Evolutionary conservation across 2,888 invertebrate genomes (phyloP).

Genomic region (Stenoptilia bipunctidactyla): DNA sequence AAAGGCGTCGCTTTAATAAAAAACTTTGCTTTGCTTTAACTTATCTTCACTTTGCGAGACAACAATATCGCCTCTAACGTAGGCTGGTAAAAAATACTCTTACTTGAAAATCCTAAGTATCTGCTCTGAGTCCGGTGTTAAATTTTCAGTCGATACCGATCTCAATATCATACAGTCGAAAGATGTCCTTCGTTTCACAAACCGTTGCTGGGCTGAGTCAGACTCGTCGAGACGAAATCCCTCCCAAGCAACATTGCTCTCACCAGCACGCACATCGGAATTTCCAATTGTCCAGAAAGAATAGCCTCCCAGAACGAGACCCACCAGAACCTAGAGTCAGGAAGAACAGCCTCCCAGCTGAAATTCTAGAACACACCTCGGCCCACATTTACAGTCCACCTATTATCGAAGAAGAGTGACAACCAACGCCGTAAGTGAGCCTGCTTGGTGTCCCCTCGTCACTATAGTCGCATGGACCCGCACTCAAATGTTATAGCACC

Average conservation of each 20-base stretch:
- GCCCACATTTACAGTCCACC: conserved; percentile 30
- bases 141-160: too few relatives aligned
- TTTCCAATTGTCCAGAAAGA: conserved; percentile 52
- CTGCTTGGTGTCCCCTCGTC: conserved; percentile 53
- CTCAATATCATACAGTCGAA: conserved; percentile 9
- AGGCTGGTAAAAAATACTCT: too few relatives aligned
- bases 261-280: conserved; percentile 56
- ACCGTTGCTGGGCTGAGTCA: conserved; percentile 67
- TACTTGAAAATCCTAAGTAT: too few relatives aligned
- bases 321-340: conserved; percentile 52
- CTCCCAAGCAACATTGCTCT: conserved; percentile 59
- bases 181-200: conserved; percentile 70
- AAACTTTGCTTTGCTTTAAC: too few relatives aligned
- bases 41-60: too few relatives aligned
- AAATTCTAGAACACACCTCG: conserved; percentile 43
- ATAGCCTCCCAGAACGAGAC: conserved; percentile 65
- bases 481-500: conserved; percentile 43
- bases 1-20: background rate
- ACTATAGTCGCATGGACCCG: conserved; percentile 60
- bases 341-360: conserved; percentile 61
- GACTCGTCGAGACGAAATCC: conserved; percentile 47
- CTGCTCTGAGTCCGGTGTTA: too few relatives aligned
- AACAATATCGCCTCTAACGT: too few relatives aligned
- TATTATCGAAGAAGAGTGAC: conserved; percentile 52
- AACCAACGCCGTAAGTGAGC: conserved; percentile 55